phyloP scores from a whole-genome alignment of 2,888 invertebrate genomes.

The Drosophila longiperda region DNA sequence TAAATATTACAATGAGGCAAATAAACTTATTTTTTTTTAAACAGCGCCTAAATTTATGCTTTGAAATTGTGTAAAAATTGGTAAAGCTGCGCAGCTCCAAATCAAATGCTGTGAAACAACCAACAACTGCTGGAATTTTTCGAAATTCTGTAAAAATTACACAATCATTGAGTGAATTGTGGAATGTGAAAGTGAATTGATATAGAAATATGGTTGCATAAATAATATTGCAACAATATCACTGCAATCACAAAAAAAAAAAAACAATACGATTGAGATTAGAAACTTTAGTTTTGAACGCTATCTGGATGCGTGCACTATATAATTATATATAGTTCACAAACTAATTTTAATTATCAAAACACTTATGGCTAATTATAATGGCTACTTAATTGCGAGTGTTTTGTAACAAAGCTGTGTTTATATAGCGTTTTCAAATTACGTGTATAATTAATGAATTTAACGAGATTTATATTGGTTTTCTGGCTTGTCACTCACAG shows the following conservation, averaged over 20 bases:
- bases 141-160: neutral
- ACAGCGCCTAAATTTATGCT: neutral
- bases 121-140: neutral
- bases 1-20: neutral
- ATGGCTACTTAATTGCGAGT: neutral
- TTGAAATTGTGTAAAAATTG: neutral
- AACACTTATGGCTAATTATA: neutral
- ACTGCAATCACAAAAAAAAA: neutral
- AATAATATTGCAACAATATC: neutral
- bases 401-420: neutral
- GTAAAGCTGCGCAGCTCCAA: neutral
- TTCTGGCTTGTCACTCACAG: constrained; percentile 19
- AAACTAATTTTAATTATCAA: neutral
- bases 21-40: neutral
- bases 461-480: neutral
- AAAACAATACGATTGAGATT: neutral
- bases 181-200: neutral
- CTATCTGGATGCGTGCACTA: neutral
- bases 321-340: neutral
- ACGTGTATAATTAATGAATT: neutral
- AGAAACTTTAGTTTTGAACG: neutral
- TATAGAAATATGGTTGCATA: neutral
- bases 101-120: neutral
- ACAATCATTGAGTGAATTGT: neutral
- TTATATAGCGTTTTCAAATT: neutral